A percentile compares a stretch with the other conserved stretches of the same genome.
These are phyloP conservation scores for Dolichallabes microphthalmus DNA, from an alignment of 2,113 vertebrate species.

Conservation along the genomic window DNA sequence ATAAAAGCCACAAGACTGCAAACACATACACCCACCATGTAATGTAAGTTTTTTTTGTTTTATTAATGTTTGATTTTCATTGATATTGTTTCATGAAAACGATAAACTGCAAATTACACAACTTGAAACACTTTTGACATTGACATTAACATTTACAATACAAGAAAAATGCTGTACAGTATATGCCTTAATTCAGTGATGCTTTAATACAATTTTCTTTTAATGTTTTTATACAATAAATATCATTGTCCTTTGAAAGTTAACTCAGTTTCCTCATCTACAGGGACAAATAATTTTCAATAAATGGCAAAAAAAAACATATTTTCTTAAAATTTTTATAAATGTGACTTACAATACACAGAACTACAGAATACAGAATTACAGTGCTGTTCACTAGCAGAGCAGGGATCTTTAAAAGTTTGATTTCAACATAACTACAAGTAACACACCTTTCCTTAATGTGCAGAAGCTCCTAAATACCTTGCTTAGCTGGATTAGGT, in stretches of 20 bases:
- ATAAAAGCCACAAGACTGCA: conserved; percentile 2
- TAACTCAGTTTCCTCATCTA: background rate
- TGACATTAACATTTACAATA: background rate
- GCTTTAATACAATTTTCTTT: background rate
- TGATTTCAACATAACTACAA: background rate
- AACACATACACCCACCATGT: background rate
- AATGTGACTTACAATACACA: background rate
- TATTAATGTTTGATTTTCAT: too few relatives aligned
- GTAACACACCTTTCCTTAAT: background rate
- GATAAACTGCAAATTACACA: background rate
- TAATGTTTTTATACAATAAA: background rate
- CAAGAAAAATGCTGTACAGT: background rate
- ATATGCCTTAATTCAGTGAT: background rate
- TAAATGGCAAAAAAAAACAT: too few relatives aligned
- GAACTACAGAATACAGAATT: background rate
- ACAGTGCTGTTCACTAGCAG: background rate
- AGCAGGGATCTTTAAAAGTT: background rate
- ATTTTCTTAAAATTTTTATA: too few relatives aligned
- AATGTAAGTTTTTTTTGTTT: too few relatives aligned
- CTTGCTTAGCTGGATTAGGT: background rate
- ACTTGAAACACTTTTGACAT: background rate
- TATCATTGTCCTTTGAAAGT: background rate
- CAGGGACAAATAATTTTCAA: too few relatives aligned
- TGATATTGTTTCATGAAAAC: too few relatives aligned
- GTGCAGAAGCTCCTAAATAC: background rate